Base-by-base conservation (phyloP, 2,888 invertebrate species). In the Tricholauxania praeusta region DNA sequence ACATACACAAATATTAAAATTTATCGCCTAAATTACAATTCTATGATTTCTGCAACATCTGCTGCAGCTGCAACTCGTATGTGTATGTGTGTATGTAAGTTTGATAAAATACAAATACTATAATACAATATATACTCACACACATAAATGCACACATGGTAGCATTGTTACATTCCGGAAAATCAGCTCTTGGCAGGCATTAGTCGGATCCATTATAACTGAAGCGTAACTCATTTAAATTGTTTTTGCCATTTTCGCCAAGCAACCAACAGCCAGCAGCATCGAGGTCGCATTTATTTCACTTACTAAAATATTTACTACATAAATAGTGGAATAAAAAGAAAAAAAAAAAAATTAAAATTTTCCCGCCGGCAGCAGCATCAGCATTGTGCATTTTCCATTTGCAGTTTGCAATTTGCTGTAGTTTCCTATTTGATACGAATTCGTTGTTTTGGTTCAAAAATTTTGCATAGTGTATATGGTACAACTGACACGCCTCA, bases 21-120 rank as follows among this genome's bases (percentile, higher is more conserved):
- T 68, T 68, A 68, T 68, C 68, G 68, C 49, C 22, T 59, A 68
- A 68, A 57, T 68, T 57, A 68, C 68, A 59, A 68, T 68, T 68
- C 68, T 59, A 59, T 68, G 68, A 57, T 68, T 59, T 68, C 68
- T 59, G 68, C 68, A 68, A 59, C 68, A 68, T 68, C 68, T 68
- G 68, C 48, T 68, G 68, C 59, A 19, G 49, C 55, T 22, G 59
- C 57, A 12, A 28, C 15, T 49, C 39, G 55, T 55, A 57, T 51
- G 28, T 55, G 1, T 12, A 22, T 15, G 39, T 39, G 39, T 32
- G 32, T 15, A 60, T 32, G 39, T 28, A 28, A 22, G 22, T 39
- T 39, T 19, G 62, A 39, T 39, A 62, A 62, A 19, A 57, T 57
- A 49, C 51, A 49, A 19, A 32, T 15, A 48, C 68, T 39, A 39